A percentile compares a stretch with the other conserved stretches of the same genome.
phyloP scores from a whole-genome alignment of 1,140 invertebrate species.

The Apis dorsata region DNA sequence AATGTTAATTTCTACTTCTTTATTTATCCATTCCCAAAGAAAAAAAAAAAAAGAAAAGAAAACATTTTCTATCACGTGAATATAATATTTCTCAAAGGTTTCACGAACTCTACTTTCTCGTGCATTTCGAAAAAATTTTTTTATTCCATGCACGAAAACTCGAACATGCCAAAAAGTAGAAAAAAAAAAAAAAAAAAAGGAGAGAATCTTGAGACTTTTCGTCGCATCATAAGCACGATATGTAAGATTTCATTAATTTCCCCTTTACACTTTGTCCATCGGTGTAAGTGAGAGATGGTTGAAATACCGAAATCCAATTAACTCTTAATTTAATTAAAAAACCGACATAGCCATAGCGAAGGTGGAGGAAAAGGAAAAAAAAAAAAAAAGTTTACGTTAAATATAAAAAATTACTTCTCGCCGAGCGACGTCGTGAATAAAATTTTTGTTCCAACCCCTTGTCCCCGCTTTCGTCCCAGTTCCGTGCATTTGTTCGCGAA shows the following conservation, averaged over 20 bases:
- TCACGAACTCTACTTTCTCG: too few species aligned
- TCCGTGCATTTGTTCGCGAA: constrained; percentile 32
- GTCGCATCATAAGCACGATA: background rate
- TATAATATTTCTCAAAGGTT: too few species aligned
- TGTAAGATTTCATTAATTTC: background rate
- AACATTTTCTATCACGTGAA: too few species aligned
- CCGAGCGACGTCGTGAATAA: constrained; percentile 5
- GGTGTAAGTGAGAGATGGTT: background rate
- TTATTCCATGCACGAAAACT: too few species aligned
- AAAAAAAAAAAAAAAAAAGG: too few species aligned
- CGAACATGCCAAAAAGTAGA: too few species aligned
- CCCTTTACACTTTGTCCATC: background rate
- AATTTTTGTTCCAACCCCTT: constrained; percentile 12
- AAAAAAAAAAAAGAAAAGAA: too few species aligned
- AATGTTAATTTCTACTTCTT: too few species aligned
- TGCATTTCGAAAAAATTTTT: too few species aligned
- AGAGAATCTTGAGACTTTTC: background rate
- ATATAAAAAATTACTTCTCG: background rate
- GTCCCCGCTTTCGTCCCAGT: constrained; percentile 18
- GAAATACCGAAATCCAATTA: constrained; percentile 27
- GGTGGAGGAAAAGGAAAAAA: too few species aligned
- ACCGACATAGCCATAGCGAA: background rate
- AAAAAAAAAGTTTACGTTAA: background rate
- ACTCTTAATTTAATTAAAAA: constrained; percentile 32
- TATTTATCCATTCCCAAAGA: too few species aligned